Evolutionary conservation across 2,113 vertebrate species (phyloP), one percentile per base, ranked within the genome.

Genomic region (Elephas maximus): DNA sequence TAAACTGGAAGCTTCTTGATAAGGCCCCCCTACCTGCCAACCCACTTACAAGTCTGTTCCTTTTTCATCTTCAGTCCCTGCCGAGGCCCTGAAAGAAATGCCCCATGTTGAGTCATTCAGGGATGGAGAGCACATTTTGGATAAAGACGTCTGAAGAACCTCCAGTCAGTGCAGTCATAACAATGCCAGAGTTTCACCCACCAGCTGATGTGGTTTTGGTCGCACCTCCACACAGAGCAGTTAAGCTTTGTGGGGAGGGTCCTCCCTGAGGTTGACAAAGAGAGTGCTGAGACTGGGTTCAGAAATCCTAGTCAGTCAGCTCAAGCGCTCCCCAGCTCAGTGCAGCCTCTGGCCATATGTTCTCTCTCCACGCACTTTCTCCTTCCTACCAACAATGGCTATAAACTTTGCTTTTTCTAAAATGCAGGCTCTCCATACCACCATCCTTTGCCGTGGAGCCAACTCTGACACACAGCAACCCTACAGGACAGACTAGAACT

Each of bases 11-110:
- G 24, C 6, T 33, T 21, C 63, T 80, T 86, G 4, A 11, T 48
- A 17, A 5, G 2, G 23, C 20, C 24, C 3, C 3, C 2, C 60
- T 73, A 0, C 11, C 37, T 45, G 23, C 48, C 0, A 5, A 23
- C 6, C 65, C 4, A 63, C 24, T 17, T 67, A 20, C 28, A 0
- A 24, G 28, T 1, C 5, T 63, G 7, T 10, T 67, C 44, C 45
- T 53, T 24, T 62, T 8, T 23, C 2, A 14, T 12, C 0, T 1
- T 17, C 33, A 23, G 10, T 33, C 41, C 48, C 78, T 4, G 26
- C 41, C 7, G 28, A 44, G 12, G 14, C 11, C 53, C 33, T 81
- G 26, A 60, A 62, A 7, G 45, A 77, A 37, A 15, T 20, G 30
- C 10, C 23, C 41, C 28, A 20, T 44, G 41, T 53, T 33, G 53